Conservation (phyloP, 1,140 invertebrate species). For the Dendrolimus kikuchii region DNA sequence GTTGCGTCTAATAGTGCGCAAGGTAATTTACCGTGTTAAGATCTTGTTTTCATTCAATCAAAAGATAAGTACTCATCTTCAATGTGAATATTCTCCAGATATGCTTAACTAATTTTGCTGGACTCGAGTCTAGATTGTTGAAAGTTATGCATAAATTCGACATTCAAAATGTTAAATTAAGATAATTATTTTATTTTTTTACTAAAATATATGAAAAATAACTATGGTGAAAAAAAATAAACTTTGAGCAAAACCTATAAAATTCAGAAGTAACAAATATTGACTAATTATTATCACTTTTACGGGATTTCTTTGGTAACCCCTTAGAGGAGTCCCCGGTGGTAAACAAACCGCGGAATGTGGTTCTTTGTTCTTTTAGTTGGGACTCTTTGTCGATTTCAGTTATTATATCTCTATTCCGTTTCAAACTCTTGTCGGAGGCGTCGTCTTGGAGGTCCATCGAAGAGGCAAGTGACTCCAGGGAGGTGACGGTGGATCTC, state of each 20-base stretch:
- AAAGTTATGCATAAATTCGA: too few species aligned
- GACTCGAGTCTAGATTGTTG: too few species aligned
- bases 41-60: too few species aligned
- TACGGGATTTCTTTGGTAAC: conserved; percentile 42
- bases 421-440: conserved; percentile 38
- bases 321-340: conserved; percentile 35
- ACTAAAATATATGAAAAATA: too few species aligned
- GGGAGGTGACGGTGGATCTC: conserved; percentile 50
- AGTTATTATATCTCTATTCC: conserved; percentile 37
- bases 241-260: conserved; percentile 3
- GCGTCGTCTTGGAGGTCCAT: conserved; percentile 37
- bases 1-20: too few species aligned
- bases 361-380: conserved; percentile 43
- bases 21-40: too few species aligned
- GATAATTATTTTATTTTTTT: too few species aligned
- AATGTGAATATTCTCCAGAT: too few species aligned
- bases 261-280: too few species aligned
- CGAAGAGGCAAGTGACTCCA: conserved; percentile 57
- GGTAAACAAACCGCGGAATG: conserved; percentile 40
- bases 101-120: too few species aligned
- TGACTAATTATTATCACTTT: background rate
- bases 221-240: background rate
- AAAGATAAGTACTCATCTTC: too few species aligned
- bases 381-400: conserved; percentile 49
- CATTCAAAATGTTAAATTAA: too few species aligned